Conservation (phyloP, 2,888 invertebrate genomes). For the Gisinianus flammeolus region DNA sequence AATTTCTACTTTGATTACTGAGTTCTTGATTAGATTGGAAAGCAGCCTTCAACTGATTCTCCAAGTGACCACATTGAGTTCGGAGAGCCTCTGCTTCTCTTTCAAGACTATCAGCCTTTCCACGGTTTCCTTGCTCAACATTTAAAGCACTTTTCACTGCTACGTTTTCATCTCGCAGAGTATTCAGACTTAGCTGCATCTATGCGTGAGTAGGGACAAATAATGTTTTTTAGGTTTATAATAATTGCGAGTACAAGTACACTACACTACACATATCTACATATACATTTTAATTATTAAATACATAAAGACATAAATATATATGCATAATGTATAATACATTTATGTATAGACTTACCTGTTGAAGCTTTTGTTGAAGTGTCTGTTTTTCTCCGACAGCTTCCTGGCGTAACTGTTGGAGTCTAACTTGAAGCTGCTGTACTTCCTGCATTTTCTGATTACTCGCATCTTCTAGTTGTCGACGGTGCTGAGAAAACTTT, state of each 20-base stretch:
- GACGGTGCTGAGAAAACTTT: constrained; percentile 65
- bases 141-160: constrained; percentile 44
- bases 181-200: constrained; percentile 42
- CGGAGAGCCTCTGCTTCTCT: constrained; percentile 57
- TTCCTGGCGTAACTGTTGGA: constrained; percentile 69
- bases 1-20: constrained; percentile 47
- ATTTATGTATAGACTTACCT: too few species aligned
- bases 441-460: constrained; percentile 68
- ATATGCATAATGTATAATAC: too few species aligned
- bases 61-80: constrained; percentile 58
- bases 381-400: constrained; percentile 69
- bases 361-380: constrained; percentile 69
- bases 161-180: constrained; percentile 48
- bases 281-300: too few species aligned
- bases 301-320: too few species aligned
- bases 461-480: constrained; percentile 68
- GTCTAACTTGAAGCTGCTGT: constrained; percentile 68
- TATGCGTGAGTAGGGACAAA: background rate
- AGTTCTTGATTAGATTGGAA: constrained; percentile 53
- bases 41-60: constrained; percentile 62
- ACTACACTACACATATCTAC: too few species aligned
- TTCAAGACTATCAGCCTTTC: constrained; percentile 52
- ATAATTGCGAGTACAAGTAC: background rate
- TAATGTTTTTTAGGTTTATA: background rate
- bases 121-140: constrained; percentile 46